Evolutionary conservation across 2,888 invertebrate species (phyloP).

Genomic region (Agrochola litura): DNA sequence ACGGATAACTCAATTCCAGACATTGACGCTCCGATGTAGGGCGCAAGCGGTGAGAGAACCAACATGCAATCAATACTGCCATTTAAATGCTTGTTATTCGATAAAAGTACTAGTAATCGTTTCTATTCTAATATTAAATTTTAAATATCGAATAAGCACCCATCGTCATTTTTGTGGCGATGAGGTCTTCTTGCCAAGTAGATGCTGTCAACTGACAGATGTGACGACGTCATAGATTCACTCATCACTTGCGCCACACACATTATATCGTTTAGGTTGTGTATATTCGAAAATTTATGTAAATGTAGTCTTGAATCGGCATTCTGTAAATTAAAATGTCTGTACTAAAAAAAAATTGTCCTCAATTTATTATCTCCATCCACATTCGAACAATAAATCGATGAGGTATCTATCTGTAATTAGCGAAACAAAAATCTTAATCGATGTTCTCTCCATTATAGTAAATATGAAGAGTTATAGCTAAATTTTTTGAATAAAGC

Average conservation of each 20-base stretch:
- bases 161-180: constrained; percentile 65
- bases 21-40: constrained; percentile 67
- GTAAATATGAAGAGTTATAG: constrained; percentile 60
- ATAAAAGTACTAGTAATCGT: constrained; percentile 55
- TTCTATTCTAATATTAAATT: constrained; percentile 62
- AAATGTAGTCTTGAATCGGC: constrained; percentile 79
- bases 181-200: constrained; percentile 51
- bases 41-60: constrained; percentile 75
- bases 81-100: constrained; percentile 62
- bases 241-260: constrained; percentile 77
- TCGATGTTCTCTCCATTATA: constrained; percentile 66
- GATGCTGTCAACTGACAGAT: constrained; percentile 54
- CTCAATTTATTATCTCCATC: constrained; percentile 88
- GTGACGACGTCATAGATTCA: constrained; percentile 63
- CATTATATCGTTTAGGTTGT: constrained; percentile 83
- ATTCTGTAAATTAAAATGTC: constrained; percentile 79
- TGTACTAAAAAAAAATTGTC: constrained; percentile 80
- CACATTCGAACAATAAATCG: constrained; percentile 88
- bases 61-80: constrained; percentile 61
- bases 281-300: constrained; percentile 78
- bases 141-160: constrained; percentile 55
- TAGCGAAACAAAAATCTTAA: constrained; percentile 68
- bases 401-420: constrained; percentile 75
- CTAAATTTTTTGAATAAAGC: constrained; percentile 69
- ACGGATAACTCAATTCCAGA: constrained; percentile 75